Percentiles rank a stretch among this genome's conserved stretches.
phyloP scores from a whole-genome alignment of 2,797 vertebrate genomes.

The Danio tinwini region DNA sequence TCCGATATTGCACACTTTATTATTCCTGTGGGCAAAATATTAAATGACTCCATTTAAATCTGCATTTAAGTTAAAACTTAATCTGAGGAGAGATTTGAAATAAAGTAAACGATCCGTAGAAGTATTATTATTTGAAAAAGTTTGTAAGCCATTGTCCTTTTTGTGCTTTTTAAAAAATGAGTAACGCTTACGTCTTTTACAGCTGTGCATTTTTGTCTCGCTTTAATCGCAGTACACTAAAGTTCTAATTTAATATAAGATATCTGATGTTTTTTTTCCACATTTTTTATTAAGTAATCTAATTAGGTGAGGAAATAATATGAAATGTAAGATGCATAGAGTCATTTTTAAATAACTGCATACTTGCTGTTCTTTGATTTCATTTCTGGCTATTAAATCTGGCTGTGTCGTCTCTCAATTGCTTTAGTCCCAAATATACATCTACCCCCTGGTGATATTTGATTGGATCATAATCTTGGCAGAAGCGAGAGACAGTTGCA shows the following conservation, averaged over 20 bases:
- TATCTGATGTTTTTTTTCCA: background rate
- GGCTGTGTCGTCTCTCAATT: conserved; percentile 23
- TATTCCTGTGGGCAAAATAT: background rate
- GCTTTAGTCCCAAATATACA: conserved; percentile 48
- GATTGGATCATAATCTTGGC: conserved; percentile 25
- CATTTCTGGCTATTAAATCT: background rate
- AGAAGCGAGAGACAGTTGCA: conserved; percentile 24
- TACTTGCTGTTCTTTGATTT: conserved; percentile 33
- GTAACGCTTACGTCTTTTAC: background rate
- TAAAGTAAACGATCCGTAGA: background rate
- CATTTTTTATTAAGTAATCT: conserved; percentile 9
- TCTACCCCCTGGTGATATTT: conserved; percentile 32
- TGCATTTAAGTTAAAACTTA: conserved; percentile 32
- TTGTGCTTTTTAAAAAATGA: background rate
- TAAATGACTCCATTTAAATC: conserved; percentile 49
- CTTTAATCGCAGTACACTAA: background rate
- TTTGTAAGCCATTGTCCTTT: background rate
- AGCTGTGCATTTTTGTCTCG: background rate
- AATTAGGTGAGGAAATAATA: background rate
- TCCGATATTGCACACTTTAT: conserved; percentile 56
- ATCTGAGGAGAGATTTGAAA: background rate
- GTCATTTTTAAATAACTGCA: background rate
- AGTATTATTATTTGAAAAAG: background rate
- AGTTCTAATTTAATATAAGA: background rate
- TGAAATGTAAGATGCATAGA: background rate